phyloP scores from a whole-genome alignment of 2,113 vertebrate genomes.

The Xiphophorus maculatus region DNA sequence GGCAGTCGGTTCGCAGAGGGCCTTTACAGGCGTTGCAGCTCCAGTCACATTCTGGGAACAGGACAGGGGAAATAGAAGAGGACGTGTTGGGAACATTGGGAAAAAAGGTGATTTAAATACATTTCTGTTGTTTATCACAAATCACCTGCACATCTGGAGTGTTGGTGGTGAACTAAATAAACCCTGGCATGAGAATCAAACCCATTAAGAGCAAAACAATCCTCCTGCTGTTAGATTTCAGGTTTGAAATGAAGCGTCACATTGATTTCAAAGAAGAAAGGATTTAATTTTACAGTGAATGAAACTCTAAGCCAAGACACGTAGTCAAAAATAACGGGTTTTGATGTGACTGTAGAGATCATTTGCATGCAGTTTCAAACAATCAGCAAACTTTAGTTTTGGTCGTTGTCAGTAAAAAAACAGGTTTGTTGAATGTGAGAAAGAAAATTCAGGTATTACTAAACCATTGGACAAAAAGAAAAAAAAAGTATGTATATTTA shows the following conservation, averaged over 20 bases:
- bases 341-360: too few species aligned
- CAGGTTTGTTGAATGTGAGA: too few species aligned
- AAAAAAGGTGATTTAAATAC: constrained; percentile 19
- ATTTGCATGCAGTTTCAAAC: too few species aligned
- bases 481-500: too few species aligned
- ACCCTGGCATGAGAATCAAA: constrained; percentile 14
- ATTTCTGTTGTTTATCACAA: not conserved
- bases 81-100: not conserved
- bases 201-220: constrained; percentile 3
- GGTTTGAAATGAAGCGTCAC: not conserved
- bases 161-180: not conserved
- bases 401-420: too few species aligned
- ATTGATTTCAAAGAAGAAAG: too few species aligned
- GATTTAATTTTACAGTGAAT: not conserved
- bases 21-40: constrained; percentile 90
- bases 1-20: constrained; percentile 87
- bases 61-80: not conserved
- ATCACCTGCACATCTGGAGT: constrained; percentile 38
- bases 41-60: constrained; percentile 91
- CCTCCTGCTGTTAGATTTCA: not conserved
- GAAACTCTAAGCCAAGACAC: not conserved
- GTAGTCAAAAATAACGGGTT: too few species aligned
- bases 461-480: too few species aligned
- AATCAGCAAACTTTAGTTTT: too few species aligned
- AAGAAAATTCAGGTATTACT: too few species aligned